Evolutionary conservation across 2,797 vertebrate genomes (phyloP).

Genomic region (Lacerta bilineata): DNA sequence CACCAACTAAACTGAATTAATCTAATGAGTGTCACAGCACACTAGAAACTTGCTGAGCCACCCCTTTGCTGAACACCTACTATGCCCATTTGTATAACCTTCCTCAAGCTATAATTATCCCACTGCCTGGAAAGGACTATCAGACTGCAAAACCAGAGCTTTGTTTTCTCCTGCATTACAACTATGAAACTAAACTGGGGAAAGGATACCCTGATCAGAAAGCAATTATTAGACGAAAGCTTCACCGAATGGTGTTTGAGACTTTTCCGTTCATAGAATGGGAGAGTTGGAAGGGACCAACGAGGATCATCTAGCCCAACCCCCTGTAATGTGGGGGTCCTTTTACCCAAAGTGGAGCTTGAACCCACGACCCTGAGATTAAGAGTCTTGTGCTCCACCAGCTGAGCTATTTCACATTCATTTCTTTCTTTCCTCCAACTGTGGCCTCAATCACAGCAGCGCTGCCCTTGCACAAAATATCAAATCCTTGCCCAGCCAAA

Average conservation of each 20-base stretch:
- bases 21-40: conserved; percentile 1
- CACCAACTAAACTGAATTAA: conserved; percentile 25
- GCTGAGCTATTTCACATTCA: no score
- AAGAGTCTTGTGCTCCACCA: no score
- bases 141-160: conserved; percentile 18
- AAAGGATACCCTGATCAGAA: conserved; percentile 32
- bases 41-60: not conserved
- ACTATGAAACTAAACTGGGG: conserved; percentile 34
- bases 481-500: not conserved
- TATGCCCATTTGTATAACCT: conserved; percentile 17
- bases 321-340: no score
- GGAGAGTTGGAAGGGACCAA: no score
- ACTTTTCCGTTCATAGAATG: not conserved
- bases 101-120: conserved; percentile 40
- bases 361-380: no score
- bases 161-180: conserved; percentile 32
- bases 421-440: no score
- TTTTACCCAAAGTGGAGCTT: no score
- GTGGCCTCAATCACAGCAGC: no score
- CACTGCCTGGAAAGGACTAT: conserved; percentile 33
- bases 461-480: not conserved
- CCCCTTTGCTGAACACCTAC: conserved; percentile 18
- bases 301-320: no score
- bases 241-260: not conserved
- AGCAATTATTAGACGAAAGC: not conserved